These are phyloP conservation scores for Hyppa rectilinea DNA, from an alignment of 2,888 invertebrate species.

Conservation along the genomic window DNA sequence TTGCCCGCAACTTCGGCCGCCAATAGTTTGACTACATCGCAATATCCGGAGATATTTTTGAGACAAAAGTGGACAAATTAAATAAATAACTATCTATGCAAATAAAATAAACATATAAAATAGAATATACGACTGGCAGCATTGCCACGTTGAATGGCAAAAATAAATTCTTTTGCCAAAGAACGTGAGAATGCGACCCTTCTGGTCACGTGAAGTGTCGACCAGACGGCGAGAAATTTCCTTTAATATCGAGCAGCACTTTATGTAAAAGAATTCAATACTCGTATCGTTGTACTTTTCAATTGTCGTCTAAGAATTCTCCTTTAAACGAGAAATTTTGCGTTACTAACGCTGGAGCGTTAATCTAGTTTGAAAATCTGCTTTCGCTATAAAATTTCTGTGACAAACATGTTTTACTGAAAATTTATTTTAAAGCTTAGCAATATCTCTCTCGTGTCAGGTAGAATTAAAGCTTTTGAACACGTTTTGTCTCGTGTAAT, in stretches of 20 bases:
- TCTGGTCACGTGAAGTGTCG: too few relatives aligned
- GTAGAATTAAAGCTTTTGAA: not conserved
- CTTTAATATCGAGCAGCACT: not conserved
- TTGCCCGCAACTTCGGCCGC: too few relatives aligned
- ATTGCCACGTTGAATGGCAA: not conserved
- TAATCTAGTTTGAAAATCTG: not conserved
- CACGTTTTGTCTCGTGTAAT: not conserved
- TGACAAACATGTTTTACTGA: constrained; percentile 3
- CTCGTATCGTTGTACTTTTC: not conserved
- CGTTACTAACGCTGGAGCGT: not conserved
- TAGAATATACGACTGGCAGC: too few relatives aligned
- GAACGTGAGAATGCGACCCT: too few relatives aligned
- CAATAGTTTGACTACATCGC: too few relatives aligned
- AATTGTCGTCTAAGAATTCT: not conserved
- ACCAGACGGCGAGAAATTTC: too few relatives aligned
- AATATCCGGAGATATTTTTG: too few relatives aligned
- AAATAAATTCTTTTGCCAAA: not conserved
- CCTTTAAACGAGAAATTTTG: not conserved
- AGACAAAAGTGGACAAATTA: too few relatives aligned
- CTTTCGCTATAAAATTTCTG: not conserved
- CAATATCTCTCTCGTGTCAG: not conserved
- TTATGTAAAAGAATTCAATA: not conserved
- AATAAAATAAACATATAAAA: too few relatives aligned
- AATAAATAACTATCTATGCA: not conserved
- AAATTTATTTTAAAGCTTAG: not conserved